Base-by-base conservation (phyloP, 2,888 invertebrate genomes). In the Chymomyza fuscimana region DNA sequence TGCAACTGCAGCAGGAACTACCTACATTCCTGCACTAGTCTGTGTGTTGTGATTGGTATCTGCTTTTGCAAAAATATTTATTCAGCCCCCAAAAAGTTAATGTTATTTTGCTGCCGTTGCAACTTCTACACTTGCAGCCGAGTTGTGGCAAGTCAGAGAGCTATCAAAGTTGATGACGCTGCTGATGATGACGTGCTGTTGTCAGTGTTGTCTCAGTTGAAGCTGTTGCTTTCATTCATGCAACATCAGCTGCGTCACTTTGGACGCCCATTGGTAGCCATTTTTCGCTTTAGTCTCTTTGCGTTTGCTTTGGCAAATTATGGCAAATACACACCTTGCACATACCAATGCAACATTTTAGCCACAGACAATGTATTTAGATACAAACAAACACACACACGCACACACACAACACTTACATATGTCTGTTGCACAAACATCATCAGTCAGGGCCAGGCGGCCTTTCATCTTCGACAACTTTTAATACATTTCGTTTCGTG, bases 251-350 rank as follows among this genome's bases (percentile, higher is more conserved):
- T 40, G 19, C 50, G 51, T 32, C 46, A 15, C 25, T 22, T 12
- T 15, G 16, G 65, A 6, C 65, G 16, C 25, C 32, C 50, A 36
- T 29, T 64, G 58, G 52, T 66, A 69, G 67, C 71, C 67, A 75
- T 73, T 71, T 79, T 69, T 40, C 59, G 51, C 59, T 67, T 69
- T 64, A 63, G 65, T 66, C 66, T 60, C 69, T 72, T 71, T 79
- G 84, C 82, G 81, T 88, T 79, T 80, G 82, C 79, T 87, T 82
- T 88, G 89, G 87, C 87, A 89, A 89, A 89, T 89, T 89, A 89
- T 89, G 88, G 86, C 87, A 87, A 87, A 88, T 88, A 89, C 89
- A 89, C 89, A 89, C 89, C 89, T 89, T 86, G 73, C 63, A 65
- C 58, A 52, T 40, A 66, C 75, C 54, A 46, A 40, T 76, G 51